A percentile compares a stretch with the other conserved stretches of the same genome.
Evolutionary conservation across 2,888 invertebrate species (phyloP).

Genomic region (Synergus itoensis): DNA sequence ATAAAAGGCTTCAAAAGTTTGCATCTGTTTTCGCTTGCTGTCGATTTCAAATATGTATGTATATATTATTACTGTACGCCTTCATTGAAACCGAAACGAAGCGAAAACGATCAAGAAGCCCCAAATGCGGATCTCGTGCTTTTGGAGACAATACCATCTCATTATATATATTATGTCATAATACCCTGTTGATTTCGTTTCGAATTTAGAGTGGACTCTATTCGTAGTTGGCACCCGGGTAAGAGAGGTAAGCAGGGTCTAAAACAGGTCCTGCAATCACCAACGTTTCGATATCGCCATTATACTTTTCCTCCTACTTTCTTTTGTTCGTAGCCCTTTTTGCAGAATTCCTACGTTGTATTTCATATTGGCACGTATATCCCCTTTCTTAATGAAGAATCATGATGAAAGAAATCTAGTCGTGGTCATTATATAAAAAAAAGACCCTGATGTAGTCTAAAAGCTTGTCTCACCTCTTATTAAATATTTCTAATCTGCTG

Average conservation of each 20-base stretch:
- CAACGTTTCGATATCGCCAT: constrained; percentile 39
- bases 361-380: constrained; percentile 33
- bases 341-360: not conserved
- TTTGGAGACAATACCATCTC: constrained; percentile 4
- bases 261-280: constrained; percentile 48
- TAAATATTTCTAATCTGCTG: too few species aligned
- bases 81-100: constrained; percentile 40
- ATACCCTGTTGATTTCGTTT: constrained; percentile 68
- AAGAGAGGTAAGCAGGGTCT: constrained; percentile 56
- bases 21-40: not conserved
- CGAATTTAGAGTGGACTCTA: constrained; percentile 76
- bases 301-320: constrained; percentile 19
- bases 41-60: not conserved
- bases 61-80: not conserved
- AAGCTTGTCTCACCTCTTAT: too few species aligned
- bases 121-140: constrained; percentile 16
- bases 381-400: not conserved
- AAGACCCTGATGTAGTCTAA: not conserved
- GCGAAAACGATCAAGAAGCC: constrained; percentile 16
- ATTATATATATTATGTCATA: constrained; percentile 29
- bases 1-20: not conserved
- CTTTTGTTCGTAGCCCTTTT: constrained; percentile 24
- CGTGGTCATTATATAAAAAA: not conserved
- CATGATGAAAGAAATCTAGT: not conserved
- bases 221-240: constrained; percentile 66